Percentiles rank a stretch among this genome's conserved stretches.
Conservation (phyloP, 2,797 vertebrate species). For the Acanthiza pusilla region DNA sequence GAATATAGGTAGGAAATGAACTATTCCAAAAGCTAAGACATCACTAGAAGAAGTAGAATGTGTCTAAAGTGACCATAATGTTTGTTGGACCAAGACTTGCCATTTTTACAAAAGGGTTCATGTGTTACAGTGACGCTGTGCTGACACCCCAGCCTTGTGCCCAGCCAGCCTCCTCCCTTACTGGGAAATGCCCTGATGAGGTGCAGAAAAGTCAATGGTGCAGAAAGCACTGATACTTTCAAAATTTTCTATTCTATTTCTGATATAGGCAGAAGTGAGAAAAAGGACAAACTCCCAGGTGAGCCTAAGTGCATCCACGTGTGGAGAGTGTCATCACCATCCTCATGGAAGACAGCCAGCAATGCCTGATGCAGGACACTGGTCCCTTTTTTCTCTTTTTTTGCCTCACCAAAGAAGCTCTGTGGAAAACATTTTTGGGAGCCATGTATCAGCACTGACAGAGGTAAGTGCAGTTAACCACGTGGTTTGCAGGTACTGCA, state of each 20-base stretch:
- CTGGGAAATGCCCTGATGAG: background rate
- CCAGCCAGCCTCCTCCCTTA: background rate
- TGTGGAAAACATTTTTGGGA: background rate
- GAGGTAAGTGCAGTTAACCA: background rate
- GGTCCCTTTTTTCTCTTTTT: background rate
- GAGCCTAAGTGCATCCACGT: background rate
- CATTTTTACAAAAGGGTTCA: background rate
- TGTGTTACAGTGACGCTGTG: background rate
- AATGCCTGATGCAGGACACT: background rate
- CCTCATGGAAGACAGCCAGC: background rate
- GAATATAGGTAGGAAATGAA: background rate
- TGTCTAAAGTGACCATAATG: background rate
- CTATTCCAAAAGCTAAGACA: background rate
- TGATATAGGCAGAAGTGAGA: background rate
- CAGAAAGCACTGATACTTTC: background rate
- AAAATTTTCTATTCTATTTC: background rate
- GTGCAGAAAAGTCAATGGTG: background rate
- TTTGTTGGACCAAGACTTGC: background rate
- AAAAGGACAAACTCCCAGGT: background rate
- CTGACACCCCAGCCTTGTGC: background rate
- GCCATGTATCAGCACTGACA: no score
- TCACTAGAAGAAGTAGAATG: background rate
- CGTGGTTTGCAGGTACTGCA: background rate
- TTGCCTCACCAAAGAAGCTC: background rate
- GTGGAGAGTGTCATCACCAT: background rate